Evolutionary conservation across 1,140 invertebrate species (phyloP).

Genomic region (Hydropsyche tenuis): DNA sequence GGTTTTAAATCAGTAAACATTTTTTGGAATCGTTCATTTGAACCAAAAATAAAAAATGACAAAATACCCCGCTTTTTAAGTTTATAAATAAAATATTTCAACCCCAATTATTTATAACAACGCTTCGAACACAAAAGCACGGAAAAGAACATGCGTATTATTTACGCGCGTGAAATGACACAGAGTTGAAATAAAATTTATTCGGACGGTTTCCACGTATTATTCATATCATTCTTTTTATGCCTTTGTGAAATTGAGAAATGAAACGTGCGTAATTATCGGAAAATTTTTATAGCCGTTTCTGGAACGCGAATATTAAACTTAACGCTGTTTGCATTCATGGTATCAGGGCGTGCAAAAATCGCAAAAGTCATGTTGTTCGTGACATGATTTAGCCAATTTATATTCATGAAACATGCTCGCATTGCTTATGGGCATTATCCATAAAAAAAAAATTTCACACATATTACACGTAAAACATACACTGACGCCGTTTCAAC

Average conservation of each 20-base stretch:
- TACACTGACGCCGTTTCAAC: not conserved
- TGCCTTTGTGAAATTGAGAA: conserved; percentile 16
- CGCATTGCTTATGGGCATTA: not conserved
- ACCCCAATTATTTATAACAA: too few relatives aligned
- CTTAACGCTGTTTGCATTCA: not conserved
- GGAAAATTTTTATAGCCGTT: conserved; percentile 38
- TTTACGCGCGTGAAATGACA: too few relatives aligned
- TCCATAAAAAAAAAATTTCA: not conserved
- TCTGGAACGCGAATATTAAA: conserved; percentile 9
- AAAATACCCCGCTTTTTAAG: too few relatives aligned
- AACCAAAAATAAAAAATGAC: too few relatives aligned
- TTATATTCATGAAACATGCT: conserved; percentile 13
- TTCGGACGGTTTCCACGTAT: too few relatives aligned
- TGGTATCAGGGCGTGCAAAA: not conserved
- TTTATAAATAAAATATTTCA: too few relatives aligned
- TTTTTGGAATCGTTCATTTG: too few relatives aligned
- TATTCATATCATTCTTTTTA: too few relatives aligned
- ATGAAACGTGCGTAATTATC: conserved; percentile 34
- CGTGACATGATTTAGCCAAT: not conserved
- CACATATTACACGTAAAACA: not conserved
- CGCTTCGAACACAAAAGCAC: too few relatives aligned
- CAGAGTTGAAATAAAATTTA: too few relatives aligned
- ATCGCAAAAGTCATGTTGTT: conserved; percentile 10
- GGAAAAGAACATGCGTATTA: too few relatives aligned
- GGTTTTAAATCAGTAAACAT: too few relatives aligned